phyloP scores from a whole-genome alignment of 2,888 invertebrate genomes.

The Ophion slaviceki region DNA sequence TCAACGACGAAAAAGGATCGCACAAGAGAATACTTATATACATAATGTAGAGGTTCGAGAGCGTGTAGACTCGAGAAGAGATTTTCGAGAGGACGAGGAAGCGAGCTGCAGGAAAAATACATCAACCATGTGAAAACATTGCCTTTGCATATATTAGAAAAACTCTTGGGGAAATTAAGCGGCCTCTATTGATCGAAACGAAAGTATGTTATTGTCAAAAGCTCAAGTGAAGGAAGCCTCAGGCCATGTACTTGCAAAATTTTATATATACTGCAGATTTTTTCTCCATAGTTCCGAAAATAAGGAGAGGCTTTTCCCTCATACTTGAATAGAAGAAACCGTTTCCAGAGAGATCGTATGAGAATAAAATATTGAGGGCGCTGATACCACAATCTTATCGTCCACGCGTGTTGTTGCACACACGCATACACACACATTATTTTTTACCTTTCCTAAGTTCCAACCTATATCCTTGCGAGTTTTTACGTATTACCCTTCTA shows the following conservation, averaged over 20 bases:
- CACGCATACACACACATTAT: too few species aligned
- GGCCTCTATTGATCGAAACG: constrained; percentile 49
- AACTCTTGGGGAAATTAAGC: constrained; percentile 63
- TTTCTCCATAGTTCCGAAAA: not conserved
- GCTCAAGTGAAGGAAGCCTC: not conserved
- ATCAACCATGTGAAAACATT: constrained; percentile 68
- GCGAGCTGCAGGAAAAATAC: constrained; percentile 44
- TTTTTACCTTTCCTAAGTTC: too few species aligned
- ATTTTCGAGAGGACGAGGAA: constrained; percentile 3
- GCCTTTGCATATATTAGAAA: constrained; percentile 71
- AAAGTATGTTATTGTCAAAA: constrained; percentile 56
- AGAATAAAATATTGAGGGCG: too few species aligned
- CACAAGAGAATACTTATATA: not conserved
- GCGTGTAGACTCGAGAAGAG: constrained; percentile 30
- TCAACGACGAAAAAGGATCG: constrained; percentile 25
- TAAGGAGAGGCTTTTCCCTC: not conserved
- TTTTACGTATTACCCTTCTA: too few species aligned
- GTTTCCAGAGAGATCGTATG: too few species aligned
- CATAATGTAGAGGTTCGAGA: constrained; percentile 22
- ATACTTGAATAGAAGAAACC: too few species aligned
- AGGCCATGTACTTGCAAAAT: not conserved
- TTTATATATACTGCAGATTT: not conserved
- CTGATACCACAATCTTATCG: too few species aligned
- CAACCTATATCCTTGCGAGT: too few species aligned
- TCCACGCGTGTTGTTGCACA: too few species aligned